Evolutionary conservation across 2,888 invertebrate species (phyloP), one percentile per base, ranked within the genome.

Genomic region (Hoplodrina blanda): DNA sequence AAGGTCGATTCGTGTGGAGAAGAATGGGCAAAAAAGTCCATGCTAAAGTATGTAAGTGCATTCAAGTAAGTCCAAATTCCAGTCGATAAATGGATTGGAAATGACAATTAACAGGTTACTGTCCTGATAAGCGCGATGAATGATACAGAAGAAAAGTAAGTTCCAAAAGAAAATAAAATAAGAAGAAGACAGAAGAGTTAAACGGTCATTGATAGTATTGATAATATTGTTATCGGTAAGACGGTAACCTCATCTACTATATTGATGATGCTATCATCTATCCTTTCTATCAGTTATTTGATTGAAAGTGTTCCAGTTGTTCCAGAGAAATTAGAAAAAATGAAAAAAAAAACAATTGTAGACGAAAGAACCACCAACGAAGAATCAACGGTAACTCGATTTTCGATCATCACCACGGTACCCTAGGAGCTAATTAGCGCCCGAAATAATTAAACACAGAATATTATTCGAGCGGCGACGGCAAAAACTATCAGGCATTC

Each of bases 401-500:
- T 72, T 70, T 56, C 20, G 19, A 54, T 69, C 25, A 46, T 2
- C 13, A 10, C 25, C n/a, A 73, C 79, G 77, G 82, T 60, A 86
- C 89, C 89, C 88, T 81, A 85, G 83, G 84, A 88, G 85, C 90
- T 94, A 95, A 95, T 95, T 95, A 95, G 92, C 90, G 83, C 87
- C 81, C 81, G 79, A 77, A 89, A 92, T 93, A 95, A 95, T 95
- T 94, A 95, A 93, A 92, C 89, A 82, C 85, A 83, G 86, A 88
- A 91, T 91, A 92, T 90, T 90, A 90, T 90, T 90, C 88, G 69
- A 54, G 68, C 53, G 88, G 83, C 84, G 82, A 81, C 85, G 82
- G 87, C 93, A 94, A 95, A 95, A 95, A 94, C 91, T 89, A 92
- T 92, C 90, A 84, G 89, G 87, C 89, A 91, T 91, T 91, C 89